A percentile compares a stretch with the other conserved stretches of the same genome.
Conservation (phyloP, 53 echinoderm and acorn worm species). For the Hippasteria phrygiana region DNA sequence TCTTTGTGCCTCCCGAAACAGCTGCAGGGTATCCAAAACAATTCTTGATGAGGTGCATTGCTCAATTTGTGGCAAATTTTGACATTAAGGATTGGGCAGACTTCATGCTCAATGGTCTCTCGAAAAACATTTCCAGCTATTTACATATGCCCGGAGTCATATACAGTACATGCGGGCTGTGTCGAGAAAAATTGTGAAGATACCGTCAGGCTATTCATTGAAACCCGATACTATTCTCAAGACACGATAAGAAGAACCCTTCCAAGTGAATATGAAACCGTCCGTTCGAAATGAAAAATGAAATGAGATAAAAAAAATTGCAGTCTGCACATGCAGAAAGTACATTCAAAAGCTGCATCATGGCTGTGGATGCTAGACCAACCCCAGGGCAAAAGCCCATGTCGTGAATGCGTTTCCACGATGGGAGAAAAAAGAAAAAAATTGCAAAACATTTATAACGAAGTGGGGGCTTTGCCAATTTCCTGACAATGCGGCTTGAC, state of each 20-base stretch:
- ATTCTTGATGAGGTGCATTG: background rate
- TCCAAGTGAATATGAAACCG: background rate
- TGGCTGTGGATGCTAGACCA: background rate
- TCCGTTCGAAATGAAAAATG: background rate
- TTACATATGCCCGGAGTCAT: background rate
- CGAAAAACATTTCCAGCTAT: background rate
- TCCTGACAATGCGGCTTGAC: slow-evolving; percentile 12
- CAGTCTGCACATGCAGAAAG: background rate
- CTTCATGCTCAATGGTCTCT: background rate
- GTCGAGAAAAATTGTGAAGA: background rate
- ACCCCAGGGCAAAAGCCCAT: background rate
- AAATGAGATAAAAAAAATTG: background rate
- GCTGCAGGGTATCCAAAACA: background rate
- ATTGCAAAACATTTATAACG: background rate
- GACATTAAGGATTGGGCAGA: background rate
- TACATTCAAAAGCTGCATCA: background rate
- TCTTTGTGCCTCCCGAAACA: too few species aligned
- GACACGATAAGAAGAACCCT: background rate
- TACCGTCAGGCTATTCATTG: background rate
- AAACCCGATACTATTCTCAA: background rate
- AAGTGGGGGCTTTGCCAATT: slow-evolving; percentile 6
- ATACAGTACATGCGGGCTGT: background rate
- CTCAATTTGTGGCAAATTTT: background rate
- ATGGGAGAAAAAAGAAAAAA: background rate
- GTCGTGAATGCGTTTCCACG: background rate